Evolutionary conservation across 1,140 invertebrate species (phyloP).

Genomic region (Ips typographus): DNA sequence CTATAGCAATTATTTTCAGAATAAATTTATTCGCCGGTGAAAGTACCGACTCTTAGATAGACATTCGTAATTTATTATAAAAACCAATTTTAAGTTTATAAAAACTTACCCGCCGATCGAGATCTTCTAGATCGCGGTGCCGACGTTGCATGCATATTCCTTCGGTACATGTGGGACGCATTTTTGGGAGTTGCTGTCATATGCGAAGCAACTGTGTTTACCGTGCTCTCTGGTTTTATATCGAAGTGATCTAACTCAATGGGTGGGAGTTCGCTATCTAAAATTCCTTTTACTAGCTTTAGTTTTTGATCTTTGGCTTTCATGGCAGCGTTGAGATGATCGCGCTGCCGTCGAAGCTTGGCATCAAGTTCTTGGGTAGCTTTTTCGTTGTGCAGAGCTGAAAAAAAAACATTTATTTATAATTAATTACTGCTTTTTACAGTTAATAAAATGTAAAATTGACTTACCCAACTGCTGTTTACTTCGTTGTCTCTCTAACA

Average conservation of each 20-base stretch:
- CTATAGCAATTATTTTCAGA: no score
- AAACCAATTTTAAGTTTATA: no score
- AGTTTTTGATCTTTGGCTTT: constrained; percentile 57
- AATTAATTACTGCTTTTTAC: not conserved
- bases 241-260: constrained; percentile 25
- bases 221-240: constrained; percentile 2
- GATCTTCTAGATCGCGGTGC: constrained; percentile 26
- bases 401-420: no score
- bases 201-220: constrained; percentile 14
- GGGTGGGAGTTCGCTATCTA: constrained; percentile 51
- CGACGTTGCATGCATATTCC: constrained; percentile 13
- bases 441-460: not conserved
- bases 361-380: constrained; percentile 64
- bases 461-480: constrained; percentile 63
- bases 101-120: constrained; percentile 31
- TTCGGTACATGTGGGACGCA: constrained; percentile 14
- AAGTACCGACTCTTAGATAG: no score
- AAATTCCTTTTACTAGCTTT: constrained; percentile 56
- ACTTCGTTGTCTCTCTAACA: constrained; percentile 73
- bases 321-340: constrained; percentile 60
- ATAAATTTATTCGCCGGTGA: no score
- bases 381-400: constrained; percentile 69
- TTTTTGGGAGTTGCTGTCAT: constrained; percentile 21
- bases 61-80: constrained; percentile 5
- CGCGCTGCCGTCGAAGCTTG: constrained; percentile 67